phyloP scores from a whole-genome alignment of 2,113 vertebrate genomes.

The Scortum barcoo region DNA sequence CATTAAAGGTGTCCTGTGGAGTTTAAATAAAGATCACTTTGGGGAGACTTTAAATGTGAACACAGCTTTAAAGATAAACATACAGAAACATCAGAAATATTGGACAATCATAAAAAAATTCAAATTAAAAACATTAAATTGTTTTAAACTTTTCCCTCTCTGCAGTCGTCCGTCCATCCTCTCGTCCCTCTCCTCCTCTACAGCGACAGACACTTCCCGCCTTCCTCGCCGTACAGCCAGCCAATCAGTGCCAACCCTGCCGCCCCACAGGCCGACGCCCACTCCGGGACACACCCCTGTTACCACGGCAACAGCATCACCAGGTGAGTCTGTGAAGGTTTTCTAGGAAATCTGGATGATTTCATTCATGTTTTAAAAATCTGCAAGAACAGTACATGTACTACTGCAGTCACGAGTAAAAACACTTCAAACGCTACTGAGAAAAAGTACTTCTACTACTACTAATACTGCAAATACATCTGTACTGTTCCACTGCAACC shows the following conservation, averaged over 20 bases:
- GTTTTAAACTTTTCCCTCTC: not conserved
- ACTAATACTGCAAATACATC: not conserved
- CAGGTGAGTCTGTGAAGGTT: slow-evolving; percentile 28
- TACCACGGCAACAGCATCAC: not conserved
- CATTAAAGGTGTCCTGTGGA: too few relatives aligned
- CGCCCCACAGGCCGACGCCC: not conserved
- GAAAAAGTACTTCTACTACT: too few relatives aligned
- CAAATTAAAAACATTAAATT: too few relatives aligned
- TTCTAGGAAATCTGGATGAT: not conserved
- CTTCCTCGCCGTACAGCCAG: slow-evolving; percentile 26
- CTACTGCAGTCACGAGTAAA: not conserved
- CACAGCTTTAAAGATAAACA: too few relatives aligned
- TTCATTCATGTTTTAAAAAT: not conserved
- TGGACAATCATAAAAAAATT: too few relatives aligned
- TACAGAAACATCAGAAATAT: too few relatives aligned
- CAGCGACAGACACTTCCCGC: slow-evolving; percentile 58
- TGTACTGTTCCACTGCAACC: too few relatives aligned
- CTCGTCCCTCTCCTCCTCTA: slow-evolving; percentile 82
- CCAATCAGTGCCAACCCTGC: slow-evolving; percentile 41
- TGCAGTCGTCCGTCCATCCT: slow-evolving; percentile 59
- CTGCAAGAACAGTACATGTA: not conserved
- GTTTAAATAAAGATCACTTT: too few relatives aligned
- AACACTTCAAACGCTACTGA: not conserved
- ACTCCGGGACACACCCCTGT: not conserved
- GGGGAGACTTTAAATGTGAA: too few relatives aligned